Percentiles rank a stretch among this genome's conserved stretches.
Evolutionary conservation across 2,797 vertebrate genomes (phyloP).

Genomic region (Zalophus californianus): DNA sequence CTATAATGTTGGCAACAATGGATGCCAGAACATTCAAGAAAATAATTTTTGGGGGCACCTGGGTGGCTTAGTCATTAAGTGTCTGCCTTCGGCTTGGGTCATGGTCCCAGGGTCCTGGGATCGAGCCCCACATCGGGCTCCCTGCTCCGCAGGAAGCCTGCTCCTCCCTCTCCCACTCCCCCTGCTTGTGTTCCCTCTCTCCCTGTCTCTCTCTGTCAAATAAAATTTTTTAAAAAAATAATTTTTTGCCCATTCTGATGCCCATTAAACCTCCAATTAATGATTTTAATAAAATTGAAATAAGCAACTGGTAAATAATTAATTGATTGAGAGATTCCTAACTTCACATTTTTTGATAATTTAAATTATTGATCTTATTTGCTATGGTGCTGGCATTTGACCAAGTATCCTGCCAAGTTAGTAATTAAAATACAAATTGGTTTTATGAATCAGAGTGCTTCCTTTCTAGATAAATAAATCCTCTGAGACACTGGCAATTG

Average conservation of each 20-base stretch:
- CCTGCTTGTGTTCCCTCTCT: too few species aligned
- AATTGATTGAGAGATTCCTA: conserved; percentile 54
- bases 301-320: conserved; percentile 21
- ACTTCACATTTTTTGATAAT: conserved; percentile 54
- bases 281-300: conserved; percentile 68
- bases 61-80: too few species aligned
- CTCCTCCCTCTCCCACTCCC: too few species aligned
- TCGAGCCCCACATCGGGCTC: too few species aligned
- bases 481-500: conserved; percentile 22
- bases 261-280: conserved; percentile 36
- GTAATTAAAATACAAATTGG: conserved; percentile 61
- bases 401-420: conserved; percentile 71
- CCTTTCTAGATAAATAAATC: conserved; percentile 64
- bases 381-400: neutral
- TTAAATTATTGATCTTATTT: conserved; percentile 73
- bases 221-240: neutral
- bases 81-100: too few species aligned
- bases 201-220: too few species aligned
- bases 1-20: neutral
- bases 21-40: conserved; percentile 50
- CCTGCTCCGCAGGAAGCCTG: too few species aligned
- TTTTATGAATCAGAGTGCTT: conserved; percentile 67
- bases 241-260: conserved; percentile 43
- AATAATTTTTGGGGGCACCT: neutral
- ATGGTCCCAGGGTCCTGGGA: too few species aligned